These are phyloP conservation scores for Buphagus erythrorhynchus DNA, from an alignment of 2,797 vertebrate genomes.

Conservation along the genomic window DNA sequence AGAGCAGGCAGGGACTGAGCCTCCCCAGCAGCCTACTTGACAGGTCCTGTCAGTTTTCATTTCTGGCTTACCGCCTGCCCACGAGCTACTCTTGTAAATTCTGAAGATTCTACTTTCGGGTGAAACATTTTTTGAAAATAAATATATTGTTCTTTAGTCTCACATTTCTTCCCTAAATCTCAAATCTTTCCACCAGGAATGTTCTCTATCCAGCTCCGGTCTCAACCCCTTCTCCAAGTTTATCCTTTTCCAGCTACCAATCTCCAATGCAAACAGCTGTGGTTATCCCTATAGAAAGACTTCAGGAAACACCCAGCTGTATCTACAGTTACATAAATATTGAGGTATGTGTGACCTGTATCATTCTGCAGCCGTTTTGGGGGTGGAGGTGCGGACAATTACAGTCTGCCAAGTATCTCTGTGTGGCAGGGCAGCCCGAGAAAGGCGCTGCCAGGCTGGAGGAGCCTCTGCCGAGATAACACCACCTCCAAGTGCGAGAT, in stretches of 20 bases:
- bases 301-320: not conserved
- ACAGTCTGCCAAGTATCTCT: not conserved
- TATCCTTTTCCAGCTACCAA: not conserved
- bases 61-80: not conserved
- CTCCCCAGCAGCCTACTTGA: not conserved
- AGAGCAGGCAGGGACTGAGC: not conserved
- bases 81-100: not conserved
- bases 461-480: not conserved
- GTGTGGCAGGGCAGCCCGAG: rapidly evolving
- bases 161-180: not conserved
- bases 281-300: not conserved
- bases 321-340: not conserved
- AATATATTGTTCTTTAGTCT: not conserved
- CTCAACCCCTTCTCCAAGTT: not conserved
- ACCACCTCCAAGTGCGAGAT: rapidly evolving
- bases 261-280: not conserved
- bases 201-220: not conserved
- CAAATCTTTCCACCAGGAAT: not conserved
- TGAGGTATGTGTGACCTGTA: not conserved
- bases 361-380: not conserved
- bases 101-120: not conserved
- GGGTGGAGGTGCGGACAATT: not conserved
- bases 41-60: constrained; percentile 22
- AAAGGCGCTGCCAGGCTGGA: not conserved
- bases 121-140: not conserved